Percentiles rank a stretch among this genome's conserved stretches.
These are phyloP conservation scores for Drosophila nr. fundita DNA, from an alignment of 2,888 invertebrate genomes.

Conservation along the genomic window DNA sequence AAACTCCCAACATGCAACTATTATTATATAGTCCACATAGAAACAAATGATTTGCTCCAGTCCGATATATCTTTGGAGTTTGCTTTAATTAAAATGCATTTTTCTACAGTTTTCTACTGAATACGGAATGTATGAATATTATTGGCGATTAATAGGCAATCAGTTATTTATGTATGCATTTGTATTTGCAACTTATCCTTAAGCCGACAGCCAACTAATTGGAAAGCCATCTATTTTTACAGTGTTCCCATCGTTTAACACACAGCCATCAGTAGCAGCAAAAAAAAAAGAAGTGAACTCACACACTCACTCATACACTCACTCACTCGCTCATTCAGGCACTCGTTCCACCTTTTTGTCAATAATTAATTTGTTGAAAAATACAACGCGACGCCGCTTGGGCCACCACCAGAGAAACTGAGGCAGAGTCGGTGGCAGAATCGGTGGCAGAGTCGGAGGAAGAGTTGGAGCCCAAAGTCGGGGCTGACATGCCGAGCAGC, in stretches of 20 bases:
- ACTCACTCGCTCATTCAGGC: conserved; percentile 26
- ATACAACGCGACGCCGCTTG: conserved; percentile 63
- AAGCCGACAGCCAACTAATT: conserved; percentile 6
- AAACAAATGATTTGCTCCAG: too few species aligned
- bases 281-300: conserved; percentile 2
- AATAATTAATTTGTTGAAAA: conserved; percentile 80
- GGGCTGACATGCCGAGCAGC: conserved; percentile 40
- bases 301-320: conserved; percentile 7
- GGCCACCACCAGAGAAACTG: conserved; percentile 65
- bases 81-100: background rate
- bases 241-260: conserved; percentile 32
- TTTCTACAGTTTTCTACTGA: background rate
- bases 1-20: too few species aligned
- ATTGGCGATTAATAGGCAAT: conserved; percentile 1
- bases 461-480: conserved; percentile 14
- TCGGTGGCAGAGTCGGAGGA: background rate
- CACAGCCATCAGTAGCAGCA: conserved; percentile 1
- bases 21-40: background rate
- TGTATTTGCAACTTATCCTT: background rate
- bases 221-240: conserved; percentile 22
- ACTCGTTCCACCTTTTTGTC: conserved; percentile 73
- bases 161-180: conserved; percentile 10
- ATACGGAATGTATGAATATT: background rate
- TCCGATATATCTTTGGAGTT: too few species aligned
- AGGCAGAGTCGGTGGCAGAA: background rate